phyloP scores from a whole-genome alignment of 2,113 vertebrate species.

The Corydoras sp. region DNA sequence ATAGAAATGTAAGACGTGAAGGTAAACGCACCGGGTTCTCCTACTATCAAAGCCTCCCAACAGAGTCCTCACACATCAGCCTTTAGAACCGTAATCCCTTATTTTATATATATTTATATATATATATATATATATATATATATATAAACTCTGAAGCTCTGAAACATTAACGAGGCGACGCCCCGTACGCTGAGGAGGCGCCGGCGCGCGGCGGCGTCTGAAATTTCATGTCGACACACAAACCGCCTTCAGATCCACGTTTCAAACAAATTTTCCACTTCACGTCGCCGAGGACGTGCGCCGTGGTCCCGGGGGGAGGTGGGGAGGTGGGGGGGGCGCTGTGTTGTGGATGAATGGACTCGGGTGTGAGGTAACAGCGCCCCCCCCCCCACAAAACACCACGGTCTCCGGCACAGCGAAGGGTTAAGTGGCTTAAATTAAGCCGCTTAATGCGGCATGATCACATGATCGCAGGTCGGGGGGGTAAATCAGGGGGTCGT shows the following conservation, averaged over 20 bases:
- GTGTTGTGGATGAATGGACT: conserved; percentile 52
- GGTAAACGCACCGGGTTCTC: conserved; percentile 9
- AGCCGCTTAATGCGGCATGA: too few relatives aligned
- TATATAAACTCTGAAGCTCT: conserved; percentile 23
- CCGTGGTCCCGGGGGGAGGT: conserved; percentile 47
- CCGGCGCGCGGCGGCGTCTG: conserved; percentile 48
- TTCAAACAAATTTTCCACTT: conserved; percentile 70
- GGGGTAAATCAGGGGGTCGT: too few relatives aligned
- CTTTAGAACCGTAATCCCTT: too few relatives aligned
- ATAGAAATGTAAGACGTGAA: background rate
- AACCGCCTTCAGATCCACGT: conserved; percentile 50
- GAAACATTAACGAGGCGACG: conserved; percentile 41
- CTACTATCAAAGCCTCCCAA: too few relatives aligned
- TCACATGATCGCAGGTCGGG: too few relatives aligned
- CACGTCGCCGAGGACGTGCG: conserved; percentile 49
- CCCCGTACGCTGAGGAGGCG: conserved; percentile 36
- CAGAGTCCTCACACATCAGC: too few relatives aligned
- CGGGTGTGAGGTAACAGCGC: conserved; percentile 56
- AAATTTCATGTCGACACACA: conserved; percentile 55
- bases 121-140: too few relatives aligned
- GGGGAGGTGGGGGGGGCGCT: conserved; percentile 26
- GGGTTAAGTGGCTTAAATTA: conserved; percentile 47
- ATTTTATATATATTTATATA: too few relatives aligned
- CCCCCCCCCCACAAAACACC: conserved; percentile 42
- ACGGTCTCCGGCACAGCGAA: conserved; percentile 34